These are phyloP conservation scores for Salminus brasiliensis DNA, from an alignment of 2,113 vertebrate species.

Conservation along the genomic window DNA sequence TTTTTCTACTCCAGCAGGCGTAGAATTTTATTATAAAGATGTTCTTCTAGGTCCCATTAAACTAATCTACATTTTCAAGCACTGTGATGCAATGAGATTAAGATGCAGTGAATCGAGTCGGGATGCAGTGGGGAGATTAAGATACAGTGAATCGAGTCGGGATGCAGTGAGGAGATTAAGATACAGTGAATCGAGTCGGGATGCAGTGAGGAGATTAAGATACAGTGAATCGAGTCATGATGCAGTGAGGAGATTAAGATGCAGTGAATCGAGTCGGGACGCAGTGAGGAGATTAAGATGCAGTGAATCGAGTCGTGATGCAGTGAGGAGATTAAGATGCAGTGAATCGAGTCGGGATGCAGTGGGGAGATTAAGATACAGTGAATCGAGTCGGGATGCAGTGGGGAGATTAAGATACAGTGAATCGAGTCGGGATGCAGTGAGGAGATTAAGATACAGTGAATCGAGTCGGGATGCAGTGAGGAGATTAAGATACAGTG, in stretches of 20 bases:
- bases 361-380: conserved; percentile 34
- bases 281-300: too few relatives aligned
- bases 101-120: not conserved
- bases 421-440: conserved; percentile 66
- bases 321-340: too few relatives aligned
- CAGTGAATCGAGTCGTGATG: too few relatives aligned
- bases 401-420: not conserved
- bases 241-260: not conserved
- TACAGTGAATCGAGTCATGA: not conserved
- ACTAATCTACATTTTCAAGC: not conserved
- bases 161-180: conserved; percentile 81
- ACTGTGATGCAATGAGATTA: not conserved
- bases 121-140: not conserved
- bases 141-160: not conserved
- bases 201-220: not conserved
- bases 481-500: not conserved
- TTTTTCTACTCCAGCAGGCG: not conserved
- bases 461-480: conserved; percentile 3
- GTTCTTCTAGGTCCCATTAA: not conserved
- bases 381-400: not conserved
- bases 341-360: conserved; percentile 16
- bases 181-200: not conserved
- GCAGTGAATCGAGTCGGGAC: too few relatives aligned
- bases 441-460: conserved; percentile 72
- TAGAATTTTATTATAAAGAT: not conserved